Base-by-base conservation (phyloP, 1,140 invertebrate species). In the Zelostemma sp. region DNA sequence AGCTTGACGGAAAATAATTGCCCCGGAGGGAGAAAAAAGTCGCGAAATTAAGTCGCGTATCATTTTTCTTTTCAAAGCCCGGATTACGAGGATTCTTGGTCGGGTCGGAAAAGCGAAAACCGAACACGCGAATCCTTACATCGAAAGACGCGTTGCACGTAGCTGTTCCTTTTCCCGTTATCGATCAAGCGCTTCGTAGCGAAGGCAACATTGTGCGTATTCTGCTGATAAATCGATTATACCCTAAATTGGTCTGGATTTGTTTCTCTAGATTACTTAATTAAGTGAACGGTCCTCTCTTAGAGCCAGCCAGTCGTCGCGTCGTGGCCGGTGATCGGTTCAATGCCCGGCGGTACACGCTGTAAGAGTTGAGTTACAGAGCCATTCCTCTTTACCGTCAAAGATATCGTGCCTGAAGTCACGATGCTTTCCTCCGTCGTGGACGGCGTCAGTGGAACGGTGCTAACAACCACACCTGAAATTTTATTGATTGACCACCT, bases 261-360 rank as follows among this genome's bases (percentile, higher is more conserved):
- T 28, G 25, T 28, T 54, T 47, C 55, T 61, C 51, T 61, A 54
- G 17, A 43, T 60, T 21, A 46, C 31, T n/a, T 53, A 40, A 15
- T 48, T 6, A 31, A 33, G 50, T 53, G 16, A 41, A 40, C 43
- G 15, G 21, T 54, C 31, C 31, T 18, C 59, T 86, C 84, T 35
- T 35, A 89, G 64, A 90, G 87, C 90, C 90, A 90, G 53, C 89
- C 89, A 3, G 88, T 84, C 38, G 88, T 87, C 38, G 87, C 84
- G 70, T 88, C 89, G 74, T 89, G 88, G 35, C 89, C 89, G 60
- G 88, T 87, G 47, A 90, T 84, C 21, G 89, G 89, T 68, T 90
- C 89, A 67, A 90, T 88, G 5, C 89, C 89, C 6, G 89, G 86
- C 11, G 88, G 86, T 40, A 90, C 77, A 58, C 88, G 87, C 25